Evolutionary conservation across 2,888 invertebrate genomes (phyloP).

Genomic region (Lamellibrachia columna): DNA sequence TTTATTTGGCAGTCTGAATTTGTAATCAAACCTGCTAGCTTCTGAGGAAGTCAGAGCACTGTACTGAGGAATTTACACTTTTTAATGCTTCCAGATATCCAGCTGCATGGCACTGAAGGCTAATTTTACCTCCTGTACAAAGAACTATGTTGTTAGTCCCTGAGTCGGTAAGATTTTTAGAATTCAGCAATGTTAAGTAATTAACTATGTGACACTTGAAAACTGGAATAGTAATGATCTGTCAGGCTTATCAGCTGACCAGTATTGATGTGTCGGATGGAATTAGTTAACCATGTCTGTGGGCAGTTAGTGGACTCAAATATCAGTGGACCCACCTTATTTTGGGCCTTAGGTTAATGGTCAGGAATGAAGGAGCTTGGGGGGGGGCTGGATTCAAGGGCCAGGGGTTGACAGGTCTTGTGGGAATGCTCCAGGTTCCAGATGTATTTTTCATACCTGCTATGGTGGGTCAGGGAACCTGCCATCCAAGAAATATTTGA

Average conservation of each 20-base stretch:
- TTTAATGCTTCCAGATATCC: neutral
- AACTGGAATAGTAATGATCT: constrained; percentile 11
- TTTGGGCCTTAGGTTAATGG: constrained; percentile 11
- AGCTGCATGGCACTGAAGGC: neutral
- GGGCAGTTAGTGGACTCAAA: neutral
- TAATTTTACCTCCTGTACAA: neutral
- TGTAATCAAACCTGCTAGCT: no score
- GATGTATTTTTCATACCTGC: neutral
- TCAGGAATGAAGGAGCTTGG: neutral
- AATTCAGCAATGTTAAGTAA: neutral
- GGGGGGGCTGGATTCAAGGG: neutral
- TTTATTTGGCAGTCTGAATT: neutral
- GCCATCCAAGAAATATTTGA: neutral
- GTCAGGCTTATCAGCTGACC: neutral
- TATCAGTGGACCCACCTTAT: neutral
- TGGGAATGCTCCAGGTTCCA: neutral
- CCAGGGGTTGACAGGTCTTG: neutral
- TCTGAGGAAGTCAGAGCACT: neutral
- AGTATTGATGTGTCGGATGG: constrained; percentile 6
- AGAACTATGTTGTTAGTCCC: neutral
- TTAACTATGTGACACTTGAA: neutral
- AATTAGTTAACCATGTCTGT: neutral
- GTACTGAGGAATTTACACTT: neutral
- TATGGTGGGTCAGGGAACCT: neutral
- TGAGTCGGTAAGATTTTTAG: constrained; percentile 3